phyloP scores from a whole-genome alignment of 35 echinoderm and acorn worm species.

The Amphiura filiformis region DNA sequence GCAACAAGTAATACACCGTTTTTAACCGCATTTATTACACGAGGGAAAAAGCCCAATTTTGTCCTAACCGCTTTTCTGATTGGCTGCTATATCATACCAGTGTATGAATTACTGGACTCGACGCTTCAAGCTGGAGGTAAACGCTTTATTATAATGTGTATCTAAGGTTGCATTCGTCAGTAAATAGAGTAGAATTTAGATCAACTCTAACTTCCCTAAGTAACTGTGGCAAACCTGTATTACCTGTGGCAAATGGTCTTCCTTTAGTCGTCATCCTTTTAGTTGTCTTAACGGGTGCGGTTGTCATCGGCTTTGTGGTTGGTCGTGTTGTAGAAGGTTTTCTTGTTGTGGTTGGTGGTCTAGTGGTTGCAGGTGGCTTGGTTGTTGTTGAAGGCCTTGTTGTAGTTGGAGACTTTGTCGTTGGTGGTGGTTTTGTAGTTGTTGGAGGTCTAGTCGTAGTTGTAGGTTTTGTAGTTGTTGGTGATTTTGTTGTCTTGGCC shows the following conservation, averaged over 20 bases:
- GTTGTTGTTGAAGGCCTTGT: background rate
- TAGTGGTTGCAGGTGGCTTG: background rate
- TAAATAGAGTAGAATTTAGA: no score
- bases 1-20: no score
- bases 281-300: background rate
- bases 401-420: background rate
- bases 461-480: background rate
- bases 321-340: background rate
- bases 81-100: no score
- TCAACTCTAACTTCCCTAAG: no score
- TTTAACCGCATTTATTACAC: no score
- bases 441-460: background rate
- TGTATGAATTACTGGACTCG: no score
- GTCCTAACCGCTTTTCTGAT: no score
- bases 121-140: no score
- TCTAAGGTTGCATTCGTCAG: no score
- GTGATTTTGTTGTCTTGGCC: background rate
- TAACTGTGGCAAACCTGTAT: no score
- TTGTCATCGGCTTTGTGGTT: background rate
- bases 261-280: background rate
- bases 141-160: no score
- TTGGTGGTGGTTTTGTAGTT: slow-evolving; percentile 1
- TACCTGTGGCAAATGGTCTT: background rate
- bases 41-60: no score
- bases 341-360: background rate